Evolutionary conservation across 2,797 vertebrate genomes (phyloP), one percentile per base, ranked within the genome.

Genomic region (Syngnathus acus): DNA sequence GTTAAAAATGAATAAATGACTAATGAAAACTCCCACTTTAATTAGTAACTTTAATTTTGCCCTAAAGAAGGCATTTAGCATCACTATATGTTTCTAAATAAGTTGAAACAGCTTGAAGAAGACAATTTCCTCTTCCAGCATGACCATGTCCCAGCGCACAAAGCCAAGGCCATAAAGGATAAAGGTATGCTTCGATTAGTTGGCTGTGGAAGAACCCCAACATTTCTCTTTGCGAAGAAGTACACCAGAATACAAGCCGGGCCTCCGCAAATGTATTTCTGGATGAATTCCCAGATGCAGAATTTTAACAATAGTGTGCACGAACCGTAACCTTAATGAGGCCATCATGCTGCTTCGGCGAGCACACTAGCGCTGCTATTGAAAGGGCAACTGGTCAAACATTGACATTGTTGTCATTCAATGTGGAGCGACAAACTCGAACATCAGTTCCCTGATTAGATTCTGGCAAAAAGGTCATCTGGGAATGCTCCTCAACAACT

Each of bases 381-480:
- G 19, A 61, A 61, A 43, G n/a, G 0, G 65, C 21, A 59, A 69
- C 54, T 66, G 32, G 53, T 75, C 70, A 64, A 62, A 80, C 69
- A 69, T 14, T 71, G 69, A 74, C 73, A 72, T 67, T 69, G 68
- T 67, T 57, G 63, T 68, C 9, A 54, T 67, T 58, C 58, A 53
- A 68, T 76, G 51, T 62, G 39, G 65, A 68, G 72, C 78, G 73
- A 79, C 77, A 14, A 78, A 68, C 81, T 76, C 16, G 6, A 57
- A 57, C 32, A 37, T 6, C 26, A 14, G 53, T 48, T 70, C 54
- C 61, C 69, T 64, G 45, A 43, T 68, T 76, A 26, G 37, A 9
- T 38, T 77, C 26, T 66, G 69, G 65, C 70, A 59, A 50, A 82
- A 82, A 85, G 82, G 81, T 81, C 72, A 77, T 68, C 26, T 67